phyloP scores from a whole-genome alignment of 2,113 vertebrate species.

The Clarias macrocephalus region DNA sequence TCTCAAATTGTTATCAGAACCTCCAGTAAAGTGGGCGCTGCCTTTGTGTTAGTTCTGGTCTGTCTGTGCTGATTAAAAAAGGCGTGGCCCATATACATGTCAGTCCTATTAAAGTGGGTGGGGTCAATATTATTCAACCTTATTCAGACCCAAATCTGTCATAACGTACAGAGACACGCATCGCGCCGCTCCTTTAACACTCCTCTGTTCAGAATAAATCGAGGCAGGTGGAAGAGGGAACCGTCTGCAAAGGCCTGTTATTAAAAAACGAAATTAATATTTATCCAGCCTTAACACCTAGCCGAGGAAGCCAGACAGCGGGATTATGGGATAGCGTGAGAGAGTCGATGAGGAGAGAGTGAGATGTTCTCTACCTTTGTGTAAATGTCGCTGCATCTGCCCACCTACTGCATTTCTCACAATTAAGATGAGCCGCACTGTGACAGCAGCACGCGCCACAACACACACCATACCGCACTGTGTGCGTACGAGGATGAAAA shows the following conservation, averaged over 20 bases:
- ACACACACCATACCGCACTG: not conserved
- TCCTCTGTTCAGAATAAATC: conserved; percentile 28
- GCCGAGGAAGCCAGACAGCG: conserved; percentile 52
- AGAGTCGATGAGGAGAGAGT: conserved; percentile 16
- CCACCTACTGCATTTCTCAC: conserved; percentile 31
- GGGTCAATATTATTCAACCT: not conserved
- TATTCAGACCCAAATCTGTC: not conserved
- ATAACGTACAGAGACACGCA: not conserved
- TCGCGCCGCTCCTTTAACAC: not conserved
- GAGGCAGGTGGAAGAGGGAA: conserved; percentile 14
- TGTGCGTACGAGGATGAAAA: not conserved
- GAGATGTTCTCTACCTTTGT: conserved; percentile 19
- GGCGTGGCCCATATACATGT: not conserved
- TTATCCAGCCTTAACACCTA: conserved; percentile 59
- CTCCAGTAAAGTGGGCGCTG: not conserved
- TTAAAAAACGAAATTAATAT: conserved; percentile 60
- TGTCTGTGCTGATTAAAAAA: not conserved
- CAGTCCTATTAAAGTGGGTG: not conserved
- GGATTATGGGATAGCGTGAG: conserved; percentile 43
- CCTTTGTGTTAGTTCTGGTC: not conserved
- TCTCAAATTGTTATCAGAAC: too few species aligned
- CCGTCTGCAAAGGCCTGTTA: conserved; percentile 55
- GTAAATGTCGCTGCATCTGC: conserved; percentile 41
- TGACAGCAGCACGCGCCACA: not conserved
- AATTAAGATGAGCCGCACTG: conserved; percentile 33